Conservation (phyloP, 2,797 vertebrate species). For the Buphagus erythrorhynchus region DNA sequence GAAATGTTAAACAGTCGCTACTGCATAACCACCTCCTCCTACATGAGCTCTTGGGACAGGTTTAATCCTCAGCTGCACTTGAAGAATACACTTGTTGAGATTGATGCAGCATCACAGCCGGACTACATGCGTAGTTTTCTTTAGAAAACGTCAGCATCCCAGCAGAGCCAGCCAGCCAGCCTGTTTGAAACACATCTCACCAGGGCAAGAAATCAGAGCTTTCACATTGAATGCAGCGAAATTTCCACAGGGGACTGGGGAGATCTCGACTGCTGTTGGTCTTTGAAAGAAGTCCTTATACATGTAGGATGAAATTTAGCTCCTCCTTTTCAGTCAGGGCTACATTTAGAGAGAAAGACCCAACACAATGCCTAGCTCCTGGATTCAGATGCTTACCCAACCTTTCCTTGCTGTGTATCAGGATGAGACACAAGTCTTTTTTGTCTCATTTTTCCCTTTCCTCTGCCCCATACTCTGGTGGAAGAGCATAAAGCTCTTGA, state of each 20-base stretch:
- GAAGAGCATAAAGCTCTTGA: not conserved
- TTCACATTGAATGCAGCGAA: not conserved
- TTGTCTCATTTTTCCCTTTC: not conserved
- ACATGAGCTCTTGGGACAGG: not conserved
- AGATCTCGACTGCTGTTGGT: fast-evolving
- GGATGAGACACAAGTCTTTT: not conserved
- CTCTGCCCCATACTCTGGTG: not conserved
- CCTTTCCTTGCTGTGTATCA: not conserved
- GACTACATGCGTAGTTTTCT: not conserved
- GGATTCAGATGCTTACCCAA: not conserved
- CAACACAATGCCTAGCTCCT: not conserved
- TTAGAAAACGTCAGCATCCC: not conserved
- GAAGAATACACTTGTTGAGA: conserved; percentile 30
- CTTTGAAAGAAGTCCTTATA: not conserved
- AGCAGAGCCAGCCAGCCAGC: not conserved
- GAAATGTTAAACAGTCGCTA: conserved; percentile 56
- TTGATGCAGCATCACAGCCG: not conserved
- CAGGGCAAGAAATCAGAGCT: not conserved
- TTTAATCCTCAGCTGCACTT: conserved; percentile 16
- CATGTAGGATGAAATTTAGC: not conserved
- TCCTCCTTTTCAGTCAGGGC: not conserved
- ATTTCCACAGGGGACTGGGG: not conserved
- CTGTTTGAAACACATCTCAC: not conserved
- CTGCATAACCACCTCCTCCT: conserved; percentile 42
- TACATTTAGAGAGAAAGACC: not conserved